Base-by-base conservation (phyloP, 2,113 vertebrate species). In the Trematomus loennbergii region DNA sequence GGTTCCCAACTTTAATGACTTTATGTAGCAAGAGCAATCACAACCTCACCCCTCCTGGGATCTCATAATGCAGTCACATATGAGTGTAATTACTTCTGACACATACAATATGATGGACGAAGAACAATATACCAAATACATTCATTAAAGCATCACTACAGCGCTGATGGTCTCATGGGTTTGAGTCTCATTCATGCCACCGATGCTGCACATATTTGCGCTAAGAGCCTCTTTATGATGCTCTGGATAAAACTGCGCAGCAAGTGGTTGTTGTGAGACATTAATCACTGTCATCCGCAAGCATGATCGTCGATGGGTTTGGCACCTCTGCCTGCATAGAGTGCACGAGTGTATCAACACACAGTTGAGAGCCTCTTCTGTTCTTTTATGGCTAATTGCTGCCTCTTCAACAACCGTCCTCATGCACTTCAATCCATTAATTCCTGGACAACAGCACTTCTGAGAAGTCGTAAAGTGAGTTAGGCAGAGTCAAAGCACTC, bases 381-480 rank as follows among this genome's bases (percentile, higher is more conserved):
- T 84, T 89, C 78, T 50, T 88, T 92, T 78, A 87, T 72, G 18
- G 89, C 87, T 87, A 85, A 89, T 90, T 83, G 87, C 80, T 69
- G 70, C 83, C 84, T 87, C 84, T 87, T 88, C 88, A 81, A 72
- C 78, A 65, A 61, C 68, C 72, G 18, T 75, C 82, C 84, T 75
- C 85, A 55, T 75, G 84, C 87, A 78, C 85, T 74, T 60, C 78
- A 78, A 83, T 76, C 90, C 91, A 91, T 93, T 91, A 91, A 87
- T 67, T 77, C 84, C 87, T 77, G 79, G 84, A 88, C 89, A 68
- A 75, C 84, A 76, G 89, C 91, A 82, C 87, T 93, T 93, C 88
- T 81, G 85, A 91, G 91, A 90, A 91, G 90, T 90, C 86, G 36
- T 92, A 91, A 91, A 89, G 84, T 46, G 86, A 91, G 81, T 87